Base-by-base conservation (phyloP, 2,888 invertebrate genomes). In the Agrochola lychnidis region DNA sequence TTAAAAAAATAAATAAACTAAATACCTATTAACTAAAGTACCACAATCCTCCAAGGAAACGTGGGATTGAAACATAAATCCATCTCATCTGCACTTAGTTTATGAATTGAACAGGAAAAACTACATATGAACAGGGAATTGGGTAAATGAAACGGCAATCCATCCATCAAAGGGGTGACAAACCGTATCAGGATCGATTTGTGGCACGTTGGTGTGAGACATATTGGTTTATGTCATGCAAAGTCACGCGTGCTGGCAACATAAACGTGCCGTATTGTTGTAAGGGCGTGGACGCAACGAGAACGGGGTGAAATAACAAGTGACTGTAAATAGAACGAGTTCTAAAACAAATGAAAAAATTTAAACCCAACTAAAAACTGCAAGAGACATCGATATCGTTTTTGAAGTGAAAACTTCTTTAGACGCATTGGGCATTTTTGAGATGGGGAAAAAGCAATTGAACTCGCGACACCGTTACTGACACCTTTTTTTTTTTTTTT, bases 221-320 rank as follows among this genome's bases (percentile, higher is more conserved):
- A 89, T 90, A 90, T 91, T 90, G 90, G 88, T 80, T 81, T 78
- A 81, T 88, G 89, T 91, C 89, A 92, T 92, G 92, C 92, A 84
- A 82, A 91, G 93, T 91, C 93, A 92, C 91, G 92, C 90, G 77
- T 87, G 81, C 82, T 84, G 90, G 88, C 87, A 90, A 86, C 86
- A 76, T 66, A 79, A 69, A 76, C 81, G 68, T 75, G 76, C 68
- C 69, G 74, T 62, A 79, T 76, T 85, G 74, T 79, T 69, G 59
- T 77, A 74, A 78, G 76, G 78, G 25, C 36, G 63, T 36, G 69
- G 62, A 30, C 36, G 25, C 61, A 74, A 22, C 14, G 53, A 40
- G 74, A 48, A 56, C 81, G 16, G 14, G 19, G 14, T 22, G 12
- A 48, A 78, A 40, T 40, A 62, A 48, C 36, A 53, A 61, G 6